phyloP scores from a whole-genome alignment of 2,888 invertebrate genomes.

The Tenthredo distinguenda region DNA sequence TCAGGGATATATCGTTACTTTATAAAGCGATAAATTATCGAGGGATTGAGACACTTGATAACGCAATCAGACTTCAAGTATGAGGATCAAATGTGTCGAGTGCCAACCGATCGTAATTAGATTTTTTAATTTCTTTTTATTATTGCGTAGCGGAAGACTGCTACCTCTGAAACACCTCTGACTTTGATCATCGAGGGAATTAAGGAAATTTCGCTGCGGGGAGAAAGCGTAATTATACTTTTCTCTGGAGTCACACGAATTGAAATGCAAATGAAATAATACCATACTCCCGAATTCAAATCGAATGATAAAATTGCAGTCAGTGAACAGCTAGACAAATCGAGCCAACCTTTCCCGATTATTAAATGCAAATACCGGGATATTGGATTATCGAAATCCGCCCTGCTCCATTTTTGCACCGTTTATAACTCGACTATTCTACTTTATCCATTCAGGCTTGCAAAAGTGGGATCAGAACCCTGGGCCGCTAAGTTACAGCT shows the following conservation, averaged over 20 bases:
- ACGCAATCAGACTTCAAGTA: not conserved
- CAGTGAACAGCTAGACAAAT: conserved; percentile 37
- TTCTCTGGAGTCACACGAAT: not conserved
- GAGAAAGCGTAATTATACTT: not conserved
- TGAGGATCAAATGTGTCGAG: too few species aligned
- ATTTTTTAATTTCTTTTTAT: not conserved
- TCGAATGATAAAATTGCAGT: conserved; percentile 30
- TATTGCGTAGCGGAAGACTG: not conserved
- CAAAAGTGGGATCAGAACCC: too few species aligned
- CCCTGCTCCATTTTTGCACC: not conserved
- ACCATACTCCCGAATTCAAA: not conserved
- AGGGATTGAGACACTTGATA: not conserved
- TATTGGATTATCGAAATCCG: conserved; percentile 5
- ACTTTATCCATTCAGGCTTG: not conserved
- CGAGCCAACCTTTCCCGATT: not conserved
- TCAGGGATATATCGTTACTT: not conserved
- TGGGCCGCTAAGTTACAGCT: too few species aligned
- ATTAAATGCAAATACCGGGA: conserved; percentile 24
- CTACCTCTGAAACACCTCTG: not conserved
- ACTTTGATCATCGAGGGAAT: not conserved
- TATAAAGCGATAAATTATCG: not conserved
- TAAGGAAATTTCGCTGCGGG: not conserved
- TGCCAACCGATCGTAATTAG: not conserved
- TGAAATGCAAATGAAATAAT: conserved; percentile 27
- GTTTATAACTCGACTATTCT: not conserved